phyloP scores from a whole-genome alignment of 1,140 invertebrate genomes.

The Daktulosphaira vitifoliae region DNA sequence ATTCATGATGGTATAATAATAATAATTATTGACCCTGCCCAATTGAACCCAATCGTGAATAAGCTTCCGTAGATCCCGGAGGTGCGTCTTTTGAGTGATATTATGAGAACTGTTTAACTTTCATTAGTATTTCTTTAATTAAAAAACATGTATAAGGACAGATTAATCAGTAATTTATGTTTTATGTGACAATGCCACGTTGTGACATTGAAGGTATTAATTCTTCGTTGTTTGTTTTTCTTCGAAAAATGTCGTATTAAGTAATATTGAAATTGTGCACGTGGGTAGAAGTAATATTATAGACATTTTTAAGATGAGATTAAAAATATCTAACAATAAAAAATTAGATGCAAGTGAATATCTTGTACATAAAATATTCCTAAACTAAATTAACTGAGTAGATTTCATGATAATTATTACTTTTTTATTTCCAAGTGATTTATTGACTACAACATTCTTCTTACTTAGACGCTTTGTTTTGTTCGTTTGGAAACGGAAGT shows the following conservation, averaged over 20 bases:
- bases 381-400: too few species aligned
- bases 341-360: too few species aligned
- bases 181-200: too few species aligned
- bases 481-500: neutral
- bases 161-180: too few species aligned
- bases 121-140: slow-evolving; percentile 5
- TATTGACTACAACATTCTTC: slow-evolving; percentile 7
- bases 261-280: neutral
- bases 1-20: neutral
- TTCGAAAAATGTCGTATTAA: too few species aligned
- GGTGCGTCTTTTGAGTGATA: slow-evolving; percentile 11
- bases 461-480: neutral
- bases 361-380: too few species aligned
- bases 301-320: neutral
- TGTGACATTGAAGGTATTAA: too few species aligned
- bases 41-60: slow-evolving; percentile 30
- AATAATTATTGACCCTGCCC: slow-evolving; percentile 19
- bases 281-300: neutral
- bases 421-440: too few species aligned
- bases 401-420: neutral
- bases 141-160: neutral
- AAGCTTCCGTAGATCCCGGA: slow-evolving; percentile 9
- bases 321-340: too few species aligned
- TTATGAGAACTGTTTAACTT: slow-evolving; percentile 9
- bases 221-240: too few species aligned